Evolutionary conservation across 30 jellyfish, hydroid and myxozoan species (phyloP), one percentile per base, ranked within the genome.

Genomic region (Chrysaora quinquecirrha): DNA sequence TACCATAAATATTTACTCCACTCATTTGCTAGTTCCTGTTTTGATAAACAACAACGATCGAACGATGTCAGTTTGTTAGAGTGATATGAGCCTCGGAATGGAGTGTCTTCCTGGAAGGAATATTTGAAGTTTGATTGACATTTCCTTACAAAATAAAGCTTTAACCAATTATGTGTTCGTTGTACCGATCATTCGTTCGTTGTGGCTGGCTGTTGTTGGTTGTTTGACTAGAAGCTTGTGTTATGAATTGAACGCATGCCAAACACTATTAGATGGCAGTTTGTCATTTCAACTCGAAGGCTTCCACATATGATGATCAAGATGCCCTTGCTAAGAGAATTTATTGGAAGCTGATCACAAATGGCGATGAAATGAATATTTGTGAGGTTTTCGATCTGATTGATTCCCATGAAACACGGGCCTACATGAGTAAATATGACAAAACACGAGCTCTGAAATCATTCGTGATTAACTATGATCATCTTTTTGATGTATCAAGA

Each of bases 31-130:
- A n/a, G n/a, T n/a, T n/a, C n/a, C n/a, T n/a, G n/a, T n/a, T n/a
- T n/a, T n/a, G n/a, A n/a, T n/a, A n/a, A n/a, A n/a, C n/a, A n/a
- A n/a, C n/a, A n/a, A n/a, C n/a, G n/a, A n/a, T n/a, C n/a, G n/a
- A n/a, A n/a, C n/a, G n/a, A n/a, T n/a, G n/a, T n/a, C n/a, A n/a
- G n/a, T n/a, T n/a, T n/a, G n/a, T n/a, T n/a, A n/a, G n/a, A n/a
- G n/a, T n/a, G n/a, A n/a, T n/a, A n/a, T n/a, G 1, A 67, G 80
- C 92, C 92, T 82, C 92, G 92, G 30, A 3, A 18, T 6, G 64
- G 63, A 30, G 4, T 54, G 79, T 24, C 77, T 82, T 82, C 92
- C 85, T 3, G 31, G 92, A 82, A 82, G 92, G 92, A 82, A 66
- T 75, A 48, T 3, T 50, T 24, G 70, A 7, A n/a, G 16, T 22